Percentiles rank a stretch among this genome's conserved stretches.
Evolutionary conservation across 2,797 vertebrate genomes (phyloP).

Genomic region (Anisognathus igniventris): DNA sequence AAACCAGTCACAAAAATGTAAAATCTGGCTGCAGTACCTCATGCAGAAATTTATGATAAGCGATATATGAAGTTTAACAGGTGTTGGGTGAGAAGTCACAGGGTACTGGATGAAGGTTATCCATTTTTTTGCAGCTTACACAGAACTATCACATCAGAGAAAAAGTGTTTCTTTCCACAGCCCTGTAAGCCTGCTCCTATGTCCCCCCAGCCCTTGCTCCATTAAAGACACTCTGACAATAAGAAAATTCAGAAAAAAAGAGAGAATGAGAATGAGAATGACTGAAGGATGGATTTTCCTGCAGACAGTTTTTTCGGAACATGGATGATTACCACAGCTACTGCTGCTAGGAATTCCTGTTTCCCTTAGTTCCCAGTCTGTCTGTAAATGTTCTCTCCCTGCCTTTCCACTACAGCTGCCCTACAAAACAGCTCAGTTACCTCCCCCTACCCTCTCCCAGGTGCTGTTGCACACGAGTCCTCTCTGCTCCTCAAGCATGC

Average conservation of each 20-base stretch:
- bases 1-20: not conserved
- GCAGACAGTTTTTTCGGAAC: not conserved
- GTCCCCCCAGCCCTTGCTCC: not conserved
- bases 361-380: not conserved
- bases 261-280: not conserved
- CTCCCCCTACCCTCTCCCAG: not conserved
- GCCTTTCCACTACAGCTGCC: not conserved
- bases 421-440: accelerated
- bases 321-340: not conserved
- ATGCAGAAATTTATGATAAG: not conserved
- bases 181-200: not conserved
- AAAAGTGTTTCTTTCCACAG: not conserved
- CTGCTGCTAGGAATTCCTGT: accelerated
- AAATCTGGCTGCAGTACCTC: not conserved
- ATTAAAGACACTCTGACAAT: not conserved
- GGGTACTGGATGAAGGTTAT: not conserved
- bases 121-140: not conserved
- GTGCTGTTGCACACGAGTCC: not conserved
- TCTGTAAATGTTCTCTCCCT: not conserved
- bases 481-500: not conserved
- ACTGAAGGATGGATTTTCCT: not conserved
- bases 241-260: not conserved
- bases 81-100: not conserved
- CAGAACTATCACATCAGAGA: not conserved
- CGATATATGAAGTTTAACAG: not conserved